phyloP scores from a whole-genome alignment of 2,888 invertebrate genomes.

The Hoplodrina blanda region DNA sequence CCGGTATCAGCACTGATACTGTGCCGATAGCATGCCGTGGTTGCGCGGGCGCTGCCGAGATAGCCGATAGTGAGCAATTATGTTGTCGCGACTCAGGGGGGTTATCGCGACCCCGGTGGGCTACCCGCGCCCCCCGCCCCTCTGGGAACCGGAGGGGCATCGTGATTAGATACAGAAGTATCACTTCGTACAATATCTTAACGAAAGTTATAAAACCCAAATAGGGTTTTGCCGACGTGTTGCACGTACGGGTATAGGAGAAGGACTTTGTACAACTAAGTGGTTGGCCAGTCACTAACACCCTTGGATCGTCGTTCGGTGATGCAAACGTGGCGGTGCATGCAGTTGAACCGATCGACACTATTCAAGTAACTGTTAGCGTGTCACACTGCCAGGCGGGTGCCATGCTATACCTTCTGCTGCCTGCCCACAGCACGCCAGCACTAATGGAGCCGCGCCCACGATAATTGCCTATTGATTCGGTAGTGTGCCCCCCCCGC shows the following conservation, averaged over 20 bases:
- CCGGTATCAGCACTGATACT: constrained; percentile 9
- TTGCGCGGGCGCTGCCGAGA: constrained; percentile 33
- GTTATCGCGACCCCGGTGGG: constrained; percentile 72
- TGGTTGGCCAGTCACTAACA: too few relatives aligned
- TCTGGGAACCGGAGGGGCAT: neutral
- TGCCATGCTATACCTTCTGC: constrained; percentile 32
- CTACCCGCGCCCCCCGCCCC: constrained; percentile 43
- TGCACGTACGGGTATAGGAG: neutral
- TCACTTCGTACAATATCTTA: neutral
- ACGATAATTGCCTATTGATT: constrained; percentile 73
- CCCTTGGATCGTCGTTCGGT: too few relatives aligned
- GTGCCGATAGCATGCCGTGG: constrained; percentile 13
- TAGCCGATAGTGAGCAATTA: constrained; percentile 68
- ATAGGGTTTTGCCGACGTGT: neutral
- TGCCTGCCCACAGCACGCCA: neutral
- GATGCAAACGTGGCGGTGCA: too few relatives aligned
- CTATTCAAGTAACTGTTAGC: too few relatives aligned
- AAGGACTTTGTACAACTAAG: neutral
- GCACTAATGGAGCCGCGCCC: constrained; percentile 52
- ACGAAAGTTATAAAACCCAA: neutral
- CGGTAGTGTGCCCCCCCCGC: constrained; percentile 57
- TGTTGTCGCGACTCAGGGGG: constrained; percentile 63
- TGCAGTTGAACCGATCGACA: too few relatives aligned
- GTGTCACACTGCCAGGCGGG: neutral
- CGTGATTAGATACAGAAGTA: constrained; percentile 21